Conservation (phyloP, 2,888 invertebrate species). For the Plebejus melissa region DNA sequence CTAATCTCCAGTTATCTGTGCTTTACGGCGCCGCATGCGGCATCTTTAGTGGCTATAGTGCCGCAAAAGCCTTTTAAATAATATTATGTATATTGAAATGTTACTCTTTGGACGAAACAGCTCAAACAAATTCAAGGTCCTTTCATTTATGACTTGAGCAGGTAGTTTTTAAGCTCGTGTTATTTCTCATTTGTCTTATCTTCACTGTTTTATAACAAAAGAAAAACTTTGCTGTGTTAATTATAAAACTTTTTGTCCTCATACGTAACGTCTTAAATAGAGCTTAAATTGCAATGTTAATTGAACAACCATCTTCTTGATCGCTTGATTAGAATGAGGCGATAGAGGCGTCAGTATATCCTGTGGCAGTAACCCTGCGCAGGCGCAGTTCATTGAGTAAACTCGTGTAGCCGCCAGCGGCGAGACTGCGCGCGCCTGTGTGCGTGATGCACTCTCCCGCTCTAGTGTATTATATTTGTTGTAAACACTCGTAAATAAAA, state of each 20-base stretch:
- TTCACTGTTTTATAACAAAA: neutral
- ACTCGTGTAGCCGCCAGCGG: conserved; percentile 53
- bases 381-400: conserved; percentile 67
- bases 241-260: neutral
- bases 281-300: conserved; percentile 12
- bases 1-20: conserved; percentile 1
- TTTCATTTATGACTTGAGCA: no score
- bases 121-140: neutral
- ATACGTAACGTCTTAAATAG: neutral
- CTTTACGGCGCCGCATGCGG: neutral
- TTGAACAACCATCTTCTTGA: conserved; percentile 23
- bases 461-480: conserved; percentile 36
- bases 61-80: neutral
- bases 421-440: conserved; percentile 33
- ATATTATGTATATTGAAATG: neutral
- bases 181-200: neutral
- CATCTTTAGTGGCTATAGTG: neutral
- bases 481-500: conserved; percentile 43
- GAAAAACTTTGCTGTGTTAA: neutral
- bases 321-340: neutral
- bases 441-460: conserved; percentile 39
- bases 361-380: conserved; percentile 43
- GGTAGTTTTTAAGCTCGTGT: neutral
- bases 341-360: conserved; percentile 38
- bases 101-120: neutral